Evolutionary conservation across 2,888 invertebrate species (phyloP).

Genomic region (Drosophila kanekoi): DNA sequence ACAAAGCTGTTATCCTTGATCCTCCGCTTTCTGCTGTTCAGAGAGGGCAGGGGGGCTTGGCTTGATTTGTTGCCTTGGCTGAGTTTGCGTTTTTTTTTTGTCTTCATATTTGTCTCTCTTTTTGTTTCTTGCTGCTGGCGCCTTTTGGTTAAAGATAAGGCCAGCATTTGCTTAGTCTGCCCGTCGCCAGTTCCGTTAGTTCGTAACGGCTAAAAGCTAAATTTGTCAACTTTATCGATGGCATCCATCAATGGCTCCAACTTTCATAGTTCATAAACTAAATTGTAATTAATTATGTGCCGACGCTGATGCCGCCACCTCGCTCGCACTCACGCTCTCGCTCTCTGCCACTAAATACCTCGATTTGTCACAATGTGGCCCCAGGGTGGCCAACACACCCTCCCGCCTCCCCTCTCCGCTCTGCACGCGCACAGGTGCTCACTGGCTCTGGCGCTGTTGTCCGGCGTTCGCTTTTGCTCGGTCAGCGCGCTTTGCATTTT

Average conservation of each 20-base stretch:
- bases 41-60: background rate
- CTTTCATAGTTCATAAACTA: constrained; percentile 71
- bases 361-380: constrained; percentile 63
- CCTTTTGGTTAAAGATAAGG: constrained; percentile 34
- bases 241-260: constrained; percentile 65
- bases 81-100: constrained; percentile 53
- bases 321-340: background rate
- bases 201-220: constrained; percentile 66
- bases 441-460: constrained; percentile 28
- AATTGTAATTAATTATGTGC: constrained; percentile 77
- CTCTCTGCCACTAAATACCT: constrained; percentile 47
- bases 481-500: constrained; percentile 76
- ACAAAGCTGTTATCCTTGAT: constrained; percentile 52
- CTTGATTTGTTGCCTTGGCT: constrained; percentile 68
- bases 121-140: constrained; percentile 1
- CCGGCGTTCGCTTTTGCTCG: constrained; percentile 49
- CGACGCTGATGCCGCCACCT: constrained; percentile 30
- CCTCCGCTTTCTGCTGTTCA: constrained; percentile 19
- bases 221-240: constrained; percentile 74
- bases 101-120: constrained; percentile 9
- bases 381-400: constrained; percentile 10
- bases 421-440: constrained; percentile 42
- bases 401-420: background rate
- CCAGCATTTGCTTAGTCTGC: constrained; percentile 28
- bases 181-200: constrained; percentile 36